Conservation (phyloP, 2,797 vertebrate species). For the Microtus californicus region DNA sequence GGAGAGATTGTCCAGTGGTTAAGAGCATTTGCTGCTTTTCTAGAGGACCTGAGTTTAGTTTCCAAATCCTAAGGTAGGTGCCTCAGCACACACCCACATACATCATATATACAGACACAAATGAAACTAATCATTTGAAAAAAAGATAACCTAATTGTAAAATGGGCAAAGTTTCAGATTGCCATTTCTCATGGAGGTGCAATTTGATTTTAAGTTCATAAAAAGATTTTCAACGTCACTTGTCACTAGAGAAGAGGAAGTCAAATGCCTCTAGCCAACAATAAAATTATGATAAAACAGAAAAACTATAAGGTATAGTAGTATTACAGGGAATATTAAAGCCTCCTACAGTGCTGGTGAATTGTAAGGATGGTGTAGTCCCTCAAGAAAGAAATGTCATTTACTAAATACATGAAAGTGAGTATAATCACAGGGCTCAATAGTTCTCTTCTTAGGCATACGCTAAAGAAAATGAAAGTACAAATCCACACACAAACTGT, state of each 20-base stretch:
- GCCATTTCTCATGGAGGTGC: not conserved
- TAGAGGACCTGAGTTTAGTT: not conserved
- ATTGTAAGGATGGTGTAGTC: not conserved
- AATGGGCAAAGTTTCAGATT: not conserved
- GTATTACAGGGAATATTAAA: not conserved
- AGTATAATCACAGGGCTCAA: not conserved
- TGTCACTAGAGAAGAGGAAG: not conserved
- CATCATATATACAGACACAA: not conserved
- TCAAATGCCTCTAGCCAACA: not conserved
- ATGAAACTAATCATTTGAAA: not conserved
- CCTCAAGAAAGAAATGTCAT: not conserved
- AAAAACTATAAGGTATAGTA: not conserved
- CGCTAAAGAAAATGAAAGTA: not conserved
- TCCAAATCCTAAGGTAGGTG: not conserved
- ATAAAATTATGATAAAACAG: not conserved
- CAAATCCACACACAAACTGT: not conserved
- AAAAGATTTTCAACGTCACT: not conserved
- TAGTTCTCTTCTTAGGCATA: not conserved
- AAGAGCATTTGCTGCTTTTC: not conserved
- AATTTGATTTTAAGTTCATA: not conserved
- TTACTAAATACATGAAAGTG: not conserved
- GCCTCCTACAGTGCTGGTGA: not conserved
- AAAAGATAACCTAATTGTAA: not conserved
- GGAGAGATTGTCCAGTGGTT: not conserved
- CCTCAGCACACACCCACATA: not conserved